Evolutionary conservation across 2,888 invertebrate species (phyloP).

Genomic region (Nomada hirtipes): DNA sequence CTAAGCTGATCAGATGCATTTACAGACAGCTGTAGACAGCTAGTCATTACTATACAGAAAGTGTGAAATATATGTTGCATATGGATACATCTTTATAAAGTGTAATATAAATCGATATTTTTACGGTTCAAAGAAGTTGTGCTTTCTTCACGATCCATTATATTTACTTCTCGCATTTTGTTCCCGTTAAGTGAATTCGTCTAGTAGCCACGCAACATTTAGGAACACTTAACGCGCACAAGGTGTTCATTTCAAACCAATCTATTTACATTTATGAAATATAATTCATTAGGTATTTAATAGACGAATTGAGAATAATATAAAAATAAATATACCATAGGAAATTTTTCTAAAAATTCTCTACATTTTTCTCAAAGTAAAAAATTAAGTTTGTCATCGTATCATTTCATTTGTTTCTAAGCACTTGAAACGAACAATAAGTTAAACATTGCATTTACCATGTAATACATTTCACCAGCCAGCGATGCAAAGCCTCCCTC

Average conservation of each 20-base stretch:
- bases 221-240: slow-evolving; percentile 25
- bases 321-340: slow-evolving; percentile 11
- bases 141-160: slow-evolving; percentile 29
- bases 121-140: slow-evolving; percentile 38
- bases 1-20: slow-evolving; percentile 37
- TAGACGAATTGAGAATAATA: slow-evolving; percentile 21
- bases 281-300: not conserved
- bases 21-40: slow-evolving; percentile 59
- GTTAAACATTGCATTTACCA: not conserved
- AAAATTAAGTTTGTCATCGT: not conserved
- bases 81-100: slow-evolving; percentile 40
- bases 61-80: slow-evolving; percentile 40
- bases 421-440: not conserved
- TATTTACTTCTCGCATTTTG: slow-evolving; percentile 36
- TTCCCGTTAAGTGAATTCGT: slow-evolving; percentile 35
- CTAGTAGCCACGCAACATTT: not conserved
- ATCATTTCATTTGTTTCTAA: not conserved
- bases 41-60: slow-evolving; percentile 52
- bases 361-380: not conserved
- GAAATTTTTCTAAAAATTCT: not conserved
- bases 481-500: not conserved
- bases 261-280: not conserved
- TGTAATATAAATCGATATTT: slow-evolving; percentile 51
- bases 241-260: slow-evolving; percentile 17
- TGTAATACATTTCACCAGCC: not conserved